Conservation (phyloP, 2,113 vertebrate species). For the Puntigrus tetrazona region DNA sequence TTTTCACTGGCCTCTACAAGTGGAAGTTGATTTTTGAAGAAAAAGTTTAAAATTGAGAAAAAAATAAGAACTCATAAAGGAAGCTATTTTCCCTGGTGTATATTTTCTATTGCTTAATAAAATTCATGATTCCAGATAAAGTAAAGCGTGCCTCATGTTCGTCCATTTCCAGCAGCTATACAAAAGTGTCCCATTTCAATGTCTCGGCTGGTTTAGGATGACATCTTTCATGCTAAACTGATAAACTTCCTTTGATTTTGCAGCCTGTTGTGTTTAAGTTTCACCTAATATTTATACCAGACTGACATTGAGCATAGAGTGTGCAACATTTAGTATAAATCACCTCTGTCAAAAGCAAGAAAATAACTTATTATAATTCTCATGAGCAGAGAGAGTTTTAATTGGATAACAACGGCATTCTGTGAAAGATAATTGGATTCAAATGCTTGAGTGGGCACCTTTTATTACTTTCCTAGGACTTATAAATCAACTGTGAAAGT, state of each 20-base stretch:
- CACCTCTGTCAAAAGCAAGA: conserved; percentile 44
- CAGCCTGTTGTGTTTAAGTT: neutral
- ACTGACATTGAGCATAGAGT: neutral
- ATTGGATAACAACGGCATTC: conserved; percentile 59
- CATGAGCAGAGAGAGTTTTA: conserved; percentile 57
- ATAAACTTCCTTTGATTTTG: neutral
- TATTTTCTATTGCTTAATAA: conserved; percentile 88
- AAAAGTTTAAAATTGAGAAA: conserved; percentile 65
- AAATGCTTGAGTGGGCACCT: conserved; percentile 58
- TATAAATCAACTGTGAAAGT: conserved; percentile 61
- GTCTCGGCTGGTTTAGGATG: neutral
- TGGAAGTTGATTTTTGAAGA: conserved; percentile 63
- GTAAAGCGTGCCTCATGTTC: conserved; percentile 24
- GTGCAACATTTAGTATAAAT: conserved; percentile 43
- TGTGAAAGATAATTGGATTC: conserved; percentile 61
- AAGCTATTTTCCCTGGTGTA: conserved; percentile 85
- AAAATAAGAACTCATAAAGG: conserved; percentile 60
- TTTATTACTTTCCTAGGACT: conserved; percentile 58
- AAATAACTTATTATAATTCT: conserved; percentile 58
- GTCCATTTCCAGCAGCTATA: neutral
- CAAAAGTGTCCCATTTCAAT: neutral
- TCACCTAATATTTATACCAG: neutral
- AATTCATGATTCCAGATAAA: conserved; percentile 77
- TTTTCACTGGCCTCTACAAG: conserved; percentile 47
- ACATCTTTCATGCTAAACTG: neutral